Percentiles rank a stretch among this genome's conserved stretches.
Conservation (phyloP, 2,113 vertebrate species). For the Pongo abelii region DNA sequence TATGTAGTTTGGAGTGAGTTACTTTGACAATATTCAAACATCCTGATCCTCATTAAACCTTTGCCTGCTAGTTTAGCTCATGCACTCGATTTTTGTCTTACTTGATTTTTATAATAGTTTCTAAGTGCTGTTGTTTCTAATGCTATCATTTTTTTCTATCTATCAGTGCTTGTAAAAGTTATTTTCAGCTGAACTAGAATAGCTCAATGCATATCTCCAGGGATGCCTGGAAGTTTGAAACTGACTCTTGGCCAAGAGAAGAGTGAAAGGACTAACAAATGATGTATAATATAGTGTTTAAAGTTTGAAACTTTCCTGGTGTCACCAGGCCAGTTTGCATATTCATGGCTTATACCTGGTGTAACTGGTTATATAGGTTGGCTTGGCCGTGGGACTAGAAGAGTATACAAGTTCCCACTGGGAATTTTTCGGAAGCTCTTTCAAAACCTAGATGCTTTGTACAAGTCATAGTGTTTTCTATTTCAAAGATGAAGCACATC, state of each 20-base stretch:
- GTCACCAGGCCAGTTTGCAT: neutral
- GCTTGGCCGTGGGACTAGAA: neutral
- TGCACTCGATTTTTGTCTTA: neutral
- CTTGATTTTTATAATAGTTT: constrained; percentile 24
- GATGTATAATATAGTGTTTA: neutral
- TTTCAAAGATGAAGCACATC: neutral
- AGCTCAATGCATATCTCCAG: neutral
- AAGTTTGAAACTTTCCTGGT: neutral
- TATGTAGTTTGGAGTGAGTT: neutral
- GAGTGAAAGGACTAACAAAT: neutral
- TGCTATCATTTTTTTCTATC: neutral
- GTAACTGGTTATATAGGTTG: neutral
- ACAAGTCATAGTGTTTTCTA: neutral
- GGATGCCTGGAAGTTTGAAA: neutral
- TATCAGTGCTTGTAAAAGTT: neutral
- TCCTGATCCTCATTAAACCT: constrained; percentile 30
- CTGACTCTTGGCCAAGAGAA: neutral
- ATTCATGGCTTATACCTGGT: neutral
- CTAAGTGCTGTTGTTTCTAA: constrained; percentile 2
- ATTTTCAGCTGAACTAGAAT: neutral
- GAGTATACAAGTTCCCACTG: neutral
- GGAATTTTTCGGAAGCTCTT: neutral
- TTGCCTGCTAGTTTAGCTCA: neutral
- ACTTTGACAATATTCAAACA: constrained; percentile 30
- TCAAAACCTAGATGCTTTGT: neutral